Percentiles rank a stretch among this genome's conserved stretches.
Conservation (phyloP, 2,113 vertebrate genomes). For the Ageneiosus marmoratus region DNA sequence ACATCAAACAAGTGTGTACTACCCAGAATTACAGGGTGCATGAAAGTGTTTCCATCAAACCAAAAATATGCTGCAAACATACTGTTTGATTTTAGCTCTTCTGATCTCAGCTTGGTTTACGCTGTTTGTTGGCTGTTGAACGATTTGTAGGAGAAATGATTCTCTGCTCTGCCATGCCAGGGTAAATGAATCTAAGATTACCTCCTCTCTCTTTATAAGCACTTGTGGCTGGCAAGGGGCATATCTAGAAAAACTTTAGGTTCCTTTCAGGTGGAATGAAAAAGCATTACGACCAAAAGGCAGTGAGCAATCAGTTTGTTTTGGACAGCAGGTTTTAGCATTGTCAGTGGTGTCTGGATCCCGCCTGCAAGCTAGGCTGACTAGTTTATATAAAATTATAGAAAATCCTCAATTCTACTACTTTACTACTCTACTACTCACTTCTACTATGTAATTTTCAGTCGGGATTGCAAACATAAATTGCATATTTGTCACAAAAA, state of each 20-base stretch:
- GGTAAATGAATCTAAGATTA: constrained; percentile 11
- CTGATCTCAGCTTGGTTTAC: background rate
- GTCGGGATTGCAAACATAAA: background rate
- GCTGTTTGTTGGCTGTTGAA: background rate
- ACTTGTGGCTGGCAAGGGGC: constrained; percentile 11
- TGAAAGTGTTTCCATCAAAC: background rate
- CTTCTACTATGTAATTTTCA: background rate
- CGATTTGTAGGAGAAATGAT: background rate
- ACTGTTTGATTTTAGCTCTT: background rate
- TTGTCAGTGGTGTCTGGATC: background rate
- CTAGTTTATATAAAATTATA: background rate
- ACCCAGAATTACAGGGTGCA: background rate
- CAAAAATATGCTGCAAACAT: background rate
- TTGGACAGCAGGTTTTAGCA: background rate
- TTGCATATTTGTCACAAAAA: background rate
- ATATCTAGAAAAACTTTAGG: background rate
- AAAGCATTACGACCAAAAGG: background rate
- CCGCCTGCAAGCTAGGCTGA: background rate
- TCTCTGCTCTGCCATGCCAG: background rate
- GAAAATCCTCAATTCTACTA: too few species aligned
- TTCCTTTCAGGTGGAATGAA: background rate
- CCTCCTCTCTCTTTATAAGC: constrained; percentile 6
- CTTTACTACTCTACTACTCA: too few species aligned
- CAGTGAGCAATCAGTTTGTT: background rate
- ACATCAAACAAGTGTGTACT: background rate